Base-by-base conservation (phyloP, 2,888 invertebrate genomes). In the Gari tellinella region DNA sequence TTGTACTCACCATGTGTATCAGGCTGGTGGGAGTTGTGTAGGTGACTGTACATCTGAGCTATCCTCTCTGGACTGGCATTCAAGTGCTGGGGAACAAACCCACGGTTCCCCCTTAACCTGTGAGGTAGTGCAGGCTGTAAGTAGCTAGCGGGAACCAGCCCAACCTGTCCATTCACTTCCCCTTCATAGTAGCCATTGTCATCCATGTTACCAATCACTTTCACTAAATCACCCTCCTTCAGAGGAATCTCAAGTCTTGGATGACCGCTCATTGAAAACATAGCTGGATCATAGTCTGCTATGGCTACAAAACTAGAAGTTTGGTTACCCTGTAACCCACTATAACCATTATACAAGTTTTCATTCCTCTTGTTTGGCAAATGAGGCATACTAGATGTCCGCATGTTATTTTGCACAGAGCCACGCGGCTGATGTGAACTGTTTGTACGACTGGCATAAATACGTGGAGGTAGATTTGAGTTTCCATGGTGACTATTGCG, bases 121-220 rank as follows among this genome's bases (percentile, higher is more conserved):
- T 65, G 62, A 8, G 69, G 75, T 21, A 66, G 48, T 4, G 81
- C 55, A 14, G 88, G 89, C 53, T 86, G 84, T 43, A 90, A 66
- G 63, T 90, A 89, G 56, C 80, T 82, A 40, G 86, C 86, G 17
- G 90, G 90, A 37, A 90, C 90, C 62, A 90, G 76, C 14, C 90
- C 90, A 14, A 82, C 74, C 48, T 74, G 69, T 25, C 89, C 90
- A 31, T 86, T 83, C 14, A 88, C 87, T 68, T 88, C 88, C 21
- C 88, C 90, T 68, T 89, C 88, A 75, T 84, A 87, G 69, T 90
- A 90, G 12, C 90, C 90, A 60, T 80, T 80, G n/a, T 83, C 77
- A 67, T 88, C 87, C 26, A 85, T 57, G 8, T 84, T 81, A 38
- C 90, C 90, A 61, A 84, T 82, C 5, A 89, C 82, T 26, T 69